Base-by-base conservation (phyloP, 2,113 vertebrate genomes). In the Aspidoscelis tigris region DNA sequence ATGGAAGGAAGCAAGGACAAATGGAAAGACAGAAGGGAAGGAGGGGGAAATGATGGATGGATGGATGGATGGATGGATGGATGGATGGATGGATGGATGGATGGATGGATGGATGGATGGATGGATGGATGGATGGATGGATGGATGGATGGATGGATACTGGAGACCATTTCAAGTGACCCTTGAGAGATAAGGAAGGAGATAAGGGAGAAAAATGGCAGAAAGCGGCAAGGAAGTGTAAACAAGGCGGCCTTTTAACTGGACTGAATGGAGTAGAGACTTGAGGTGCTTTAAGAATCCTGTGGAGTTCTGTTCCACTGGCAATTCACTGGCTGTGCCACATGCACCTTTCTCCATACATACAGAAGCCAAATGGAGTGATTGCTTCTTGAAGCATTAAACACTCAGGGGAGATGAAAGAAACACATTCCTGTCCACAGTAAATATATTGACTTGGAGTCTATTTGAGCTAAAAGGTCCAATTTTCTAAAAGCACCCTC, bases 401-500 rank as follows among this genome's bases (percentile, higher is more conserved):
- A 90, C 82, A 87, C 93, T 89, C 91, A 85, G 86, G 91, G 86
- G 90, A 92, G 87, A 88, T 77, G 87, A 73, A 90, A 72, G 84
- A 9, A 66, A 65, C 22, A 26, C 84, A 87, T 89, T 85, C 89
- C 89, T 86, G 72, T 88, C 90, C 91, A 91, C 84, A 89, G 93
- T 91, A 94, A 93, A 93, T 92, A 91, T 93, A 94, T 94, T 91
- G 92, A 94, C 90, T 90, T 6, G 85, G 87, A 88, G 76, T 74
- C 70, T 78, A 94, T 94, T 93, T 93, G 91, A 93, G 93, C 93
- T 94, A 89, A 92, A 92, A 80, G 90, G 88, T 91, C 91, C 74
- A 81, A 88, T 92, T 94, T 92, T 92, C 91, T 84, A 91, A 94
- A 93, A 92, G 90, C 93, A 92, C 92, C 90, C 85, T 94, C 73